Conservation (phyloP, 2,888 invertebrate species). For the Argyresthia goedartella region DNA sequence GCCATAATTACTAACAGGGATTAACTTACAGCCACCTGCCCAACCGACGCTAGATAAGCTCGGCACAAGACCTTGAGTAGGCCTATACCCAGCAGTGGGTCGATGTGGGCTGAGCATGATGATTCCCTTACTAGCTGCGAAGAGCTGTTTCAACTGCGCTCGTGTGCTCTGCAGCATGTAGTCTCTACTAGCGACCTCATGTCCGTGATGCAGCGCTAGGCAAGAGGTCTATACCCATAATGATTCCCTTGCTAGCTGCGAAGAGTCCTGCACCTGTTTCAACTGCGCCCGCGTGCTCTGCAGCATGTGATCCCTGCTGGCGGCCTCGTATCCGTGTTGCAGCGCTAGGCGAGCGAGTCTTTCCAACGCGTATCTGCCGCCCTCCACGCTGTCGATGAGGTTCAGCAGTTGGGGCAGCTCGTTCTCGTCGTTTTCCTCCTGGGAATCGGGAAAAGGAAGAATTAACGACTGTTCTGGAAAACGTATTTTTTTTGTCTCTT, state of each 20-base stretch:
- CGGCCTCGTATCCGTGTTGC: constrained; percentile 52
- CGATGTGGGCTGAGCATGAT: too few relatives aligned
- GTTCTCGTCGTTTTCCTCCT: constrained; percentile 59
- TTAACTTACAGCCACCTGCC: too few relatives aligned
- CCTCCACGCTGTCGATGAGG: constrained; percentile 30
- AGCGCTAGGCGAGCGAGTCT: constrained; percentile 34
- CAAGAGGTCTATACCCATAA: too few relatives aligned
- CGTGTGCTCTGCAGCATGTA: constrained; percentile 29
- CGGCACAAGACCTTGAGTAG: too few relatives aligned
- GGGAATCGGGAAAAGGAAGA: neutral
- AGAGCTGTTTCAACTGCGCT: constrained; percentile 36
- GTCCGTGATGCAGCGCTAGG: constrained; percentile 42
- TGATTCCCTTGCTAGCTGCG: too few relatives aligned
- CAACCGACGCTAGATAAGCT: too few relatives aligned
- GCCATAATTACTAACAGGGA: too few relatives aligned
- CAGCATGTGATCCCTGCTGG: constrained; percentile 32
- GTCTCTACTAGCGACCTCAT: constrained; percentile 41
- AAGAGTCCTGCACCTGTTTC: constrained; percentile 23
- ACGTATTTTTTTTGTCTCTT: too few relatives aligned
- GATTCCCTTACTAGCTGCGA: too few relatives aligned
- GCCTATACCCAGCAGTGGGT: too few relatives aligned
- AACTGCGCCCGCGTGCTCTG: constrained; percentile 35
- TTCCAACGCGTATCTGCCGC: constrained; percentile 42
- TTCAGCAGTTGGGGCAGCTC: constrained; percentile 43
- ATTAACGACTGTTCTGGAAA: too few relatives aligned